These are phyloP conservation scores for Pelvicachromis taeniatus DNA, from an alignment of 2,113 vertebrate species.

Conservation along the genomic window DNA sequence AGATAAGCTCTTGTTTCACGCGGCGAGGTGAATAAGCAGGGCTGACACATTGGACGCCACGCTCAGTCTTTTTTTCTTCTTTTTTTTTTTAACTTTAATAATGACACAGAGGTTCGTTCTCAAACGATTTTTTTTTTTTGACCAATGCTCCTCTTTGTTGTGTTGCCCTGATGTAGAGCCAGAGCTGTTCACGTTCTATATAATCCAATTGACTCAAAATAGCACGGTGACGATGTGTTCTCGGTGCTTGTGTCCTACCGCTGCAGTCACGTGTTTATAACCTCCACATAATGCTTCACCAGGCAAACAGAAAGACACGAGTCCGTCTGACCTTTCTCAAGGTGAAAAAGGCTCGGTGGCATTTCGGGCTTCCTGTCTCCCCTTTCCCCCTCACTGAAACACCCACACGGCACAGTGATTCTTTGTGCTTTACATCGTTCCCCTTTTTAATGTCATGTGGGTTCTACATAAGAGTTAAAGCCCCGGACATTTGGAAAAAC, in stretches of 20 bases:
- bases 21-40: constrained; percentile 38
- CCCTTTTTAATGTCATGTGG: constrained; percentile 2
- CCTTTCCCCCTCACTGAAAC: neutral
- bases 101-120: constrained; percentile 36
- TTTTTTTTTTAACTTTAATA: constrained; percentile 20
- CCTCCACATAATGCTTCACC: constrained; percentile 22
- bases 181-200: neutral
- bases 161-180: neutral
- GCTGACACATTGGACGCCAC: constrained; percentile 32
- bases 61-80: neutral
- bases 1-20: constrained; percentile 61
- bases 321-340: constrained; percentile 40
- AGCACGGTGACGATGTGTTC: constrained; percentile 14
- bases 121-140: constrained; percentile 7
- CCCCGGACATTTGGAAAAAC: constrained; percentile 62
- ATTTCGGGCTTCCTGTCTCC: neutral
- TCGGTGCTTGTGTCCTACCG: neutral
- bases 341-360: constrained; percentile 22
- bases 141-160: constrained; percentile 31
- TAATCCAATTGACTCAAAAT: constrained; percentile 40
- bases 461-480: constrained; percentile 49
- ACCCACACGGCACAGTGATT: neutral
- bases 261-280: constrained; percentile 10
- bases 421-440: neutral
- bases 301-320: constrained; percentile 3